A percentile compares a stretch with the other conserved stretches of the same genome.
Evolutionary conservation across 2,888 invertebrate species (phyloP).

Genomic region (Tetheella fluctuosa): DNA sequence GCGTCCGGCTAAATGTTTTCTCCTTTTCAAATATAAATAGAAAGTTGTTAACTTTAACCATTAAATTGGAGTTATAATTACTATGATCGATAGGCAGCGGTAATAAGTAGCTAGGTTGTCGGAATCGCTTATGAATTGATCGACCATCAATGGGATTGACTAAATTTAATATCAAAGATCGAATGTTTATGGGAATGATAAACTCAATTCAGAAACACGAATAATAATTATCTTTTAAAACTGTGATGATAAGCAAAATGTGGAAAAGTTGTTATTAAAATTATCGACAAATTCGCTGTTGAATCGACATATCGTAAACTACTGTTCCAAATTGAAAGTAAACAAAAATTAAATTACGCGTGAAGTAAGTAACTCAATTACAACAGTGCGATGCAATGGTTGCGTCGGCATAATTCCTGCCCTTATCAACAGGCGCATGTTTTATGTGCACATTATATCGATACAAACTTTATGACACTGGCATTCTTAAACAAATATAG

Average conservation of each 20-base stretch:
- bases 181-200: background rate
- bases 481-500: conserved; percentile 60
- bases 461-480: conserved; percentile 57
- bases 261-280: background rate
- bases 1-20: conserved; percentile 38
- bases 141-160: background rate
- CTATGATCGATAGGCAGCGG: conserved; percentile 2
- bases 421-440: conserved; percentile 30
- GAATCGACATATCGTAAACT: background rate
- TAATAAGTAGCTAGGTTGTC: background rate
- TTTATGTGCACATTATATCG: conserved; percentile 44
- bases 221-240: no score
- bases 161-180: background rate
- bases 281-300: background rate
- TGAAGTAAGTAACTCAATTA: conserved; percentile 19
- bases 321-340: conserved; percentile 4
- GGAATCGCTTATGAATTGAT: background rate
- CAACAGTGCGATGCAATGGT: conserved; percentile 20
- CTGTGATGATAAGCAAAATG: background rate
- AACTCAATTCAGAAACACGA: background rate
- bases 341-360: conserved; percentile 1
- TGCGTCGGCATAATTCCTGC: conserved; percentile 17
- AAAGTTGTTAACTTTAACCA: conserved; percentile 41
- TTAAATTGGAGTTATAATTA: conserved; percentile 32
- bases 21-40: conserved; percentile 46